Evolutionary conservation across 2,113 vertebrate species (phyloP).

Genomic region (Rhipidura dahli): DNA sequence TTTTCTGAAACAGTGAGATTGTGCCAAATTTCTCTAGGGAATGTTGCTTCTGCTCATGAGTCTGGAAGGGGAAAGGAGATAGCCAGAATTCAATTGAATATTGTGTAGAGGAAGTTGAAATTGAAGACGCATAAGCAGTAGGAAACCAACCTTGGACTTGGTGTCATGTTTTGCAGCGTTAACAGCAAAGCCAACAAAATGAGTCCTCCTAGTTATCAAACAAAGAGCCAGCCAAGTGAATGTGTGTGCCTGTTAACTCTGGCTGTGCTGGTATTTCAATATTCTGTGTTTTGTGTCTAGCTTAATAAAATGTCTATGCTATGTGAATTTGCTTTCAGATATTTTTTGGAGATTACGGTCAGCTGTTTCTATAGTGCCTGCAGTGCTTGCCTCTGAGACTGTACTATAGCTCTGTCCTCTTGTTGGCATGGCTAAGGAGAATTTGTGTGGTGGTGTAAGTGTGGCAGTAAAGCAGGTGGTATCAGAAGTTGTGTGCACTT

Average conservation of each 20-base stretch:
- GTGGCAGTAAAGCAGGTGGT: neutral
- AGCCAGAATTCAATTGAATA: slow-evolving; percentile 55
- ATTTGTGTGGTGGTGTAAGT: neutral
- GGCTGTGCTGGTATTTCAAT: neutral
- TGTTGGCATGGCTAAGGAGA: neutral
- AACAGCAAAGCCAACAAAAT: slow-evolving; percentile 47
- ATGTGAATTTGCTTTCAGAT: neutral
- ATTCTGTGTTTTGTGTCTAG: neutral
- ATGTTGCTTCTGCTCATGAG: slow-evolving; percentile 36
- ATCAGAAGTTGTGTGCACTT: neutral
- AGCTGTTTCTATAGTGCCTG: neutral
- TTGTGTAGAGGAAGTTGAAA: slow-evolving; percentile 54
- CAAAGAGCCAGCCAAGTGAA: slow-evolving; percentile 1
- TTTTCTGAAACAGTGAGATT: neutral
- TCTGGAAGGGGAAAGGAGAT: slow-evolving; percentile 57
- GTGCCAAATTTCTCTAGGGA: slow-evolving; percentile 43
- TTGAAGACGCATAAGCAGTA: slow-evolving; percentile 38
- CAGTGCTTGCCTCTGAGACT: neutral
- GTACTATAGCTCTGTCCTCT: neutral
- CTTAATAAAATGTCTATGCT: neutral
- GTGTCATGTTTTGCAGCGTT: slow-evolving; percentile 57
- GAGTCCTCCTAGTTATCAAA: slow-evolving; percentile 41
- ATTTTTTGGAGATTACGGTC: neutral
- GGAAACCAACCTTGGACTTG: slow-evolving; percentile 55
- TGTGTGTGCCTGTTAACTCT: slow-evolving; percentile 24